phyloP scores from a whole-genome alignment of 2,888 invertebrate species.

The Cheilosia vernalis region DNA sequence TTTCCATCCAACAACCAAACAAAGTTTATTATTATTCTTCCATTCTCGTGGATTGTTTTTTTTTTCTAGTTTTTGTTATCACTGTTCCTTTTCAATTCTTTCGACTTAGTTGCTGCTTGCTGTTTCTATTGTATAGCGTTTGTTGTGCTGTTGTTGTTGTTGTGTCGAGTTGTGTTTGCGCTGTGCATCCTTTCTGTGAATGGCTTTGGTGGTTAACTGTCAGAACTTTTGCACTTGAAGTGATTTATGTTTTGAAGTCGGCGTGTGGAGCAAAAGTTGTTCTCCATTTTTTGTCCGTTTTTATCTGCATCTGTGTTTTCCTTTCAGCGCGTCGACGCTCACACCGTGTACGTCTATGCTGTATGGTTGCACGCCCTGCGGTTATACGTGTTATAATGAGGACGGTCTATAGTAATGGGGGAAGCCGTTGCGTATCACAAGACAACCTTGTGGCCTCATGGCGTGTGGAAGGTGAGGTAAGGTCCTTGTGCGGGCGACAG shows the following conservation, averaged over 20 bases:
- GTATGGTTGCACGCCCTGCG: constrained; percentile 13
- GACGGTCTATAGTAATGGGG: constrained; percentile 25
- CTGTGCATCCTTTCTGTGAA: constrained; percentile 71
- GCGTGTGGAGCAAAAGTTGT: constrained; percentile 56
- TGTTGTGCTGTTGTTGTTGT: constrained; percentile 17
- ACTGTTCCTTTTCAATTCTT: constrained; percentile 47
- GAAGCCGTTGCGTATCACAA: constrained; percentile 1
- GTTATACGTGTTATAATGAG: constrained; percentile 49
- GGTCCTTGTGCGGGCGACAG: constrained; percentile 66
- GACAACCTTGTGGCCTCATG: background rate
- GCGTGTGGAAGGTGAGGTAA: constrained; percentile 35
- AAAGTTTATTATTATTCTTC: constrained; percentile 73
- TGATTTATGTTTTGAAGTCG: constrained; percentile 78
- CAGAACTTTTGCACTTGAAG: constrained; percentile 80
- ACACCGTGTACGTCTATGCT: background rate
- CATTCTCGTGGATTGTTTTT: constrained; percentile 48
- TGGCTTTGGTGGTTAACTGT: constrained; percentile 78
- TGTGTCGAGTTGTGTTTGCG: constrained; percentile 44
- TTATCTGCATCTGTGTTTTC: constrained; percentile 68
- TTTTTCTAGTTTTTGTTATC: background rate
- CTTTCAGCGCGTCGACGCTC: constrained; percentile 42
- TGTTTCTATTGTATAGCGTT: constrained; percentile 44
- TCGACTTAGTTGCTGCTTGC: constrained; percentile 54
- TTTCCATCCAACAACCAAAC: constrained; percentile 45
- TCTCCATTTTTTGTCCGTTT: constrained; percentile 36